Evolutionary conservation across 2,113 vertebrate species (phyloP).

Genomic region (Thryonomys swinderianus): DNA sequence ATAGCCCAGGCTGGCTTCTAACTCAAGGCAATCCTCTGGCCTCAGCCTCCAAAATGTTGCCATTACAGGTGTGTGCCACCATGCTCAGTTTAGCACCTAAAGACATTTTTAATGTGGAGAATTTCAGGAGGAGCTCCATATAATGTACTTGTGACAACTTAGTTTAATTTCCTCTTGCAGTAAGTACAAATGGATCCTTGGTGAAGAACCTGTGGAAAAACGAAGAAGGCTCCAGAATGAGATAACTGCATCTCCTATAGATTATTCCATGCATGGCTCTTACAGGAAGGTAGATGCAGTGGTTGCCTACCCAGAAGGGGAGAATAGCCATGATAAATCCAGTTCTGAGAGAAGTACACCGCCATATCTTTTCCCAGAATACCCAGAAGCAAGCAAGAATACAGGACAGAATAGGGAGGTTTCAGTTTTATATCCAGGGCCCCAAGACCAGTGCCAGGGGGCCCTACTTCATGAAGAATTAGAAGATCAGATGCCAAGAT

Average conservation of each 20-base stretch:
- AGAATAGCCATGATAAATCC: slow-evolving; percentile 59
- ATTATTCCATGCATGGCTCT: slow-evolving; percentile 57
- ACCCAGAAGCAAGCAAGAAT: slow-evolving; percentile 69
- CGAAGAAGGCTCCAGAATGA: slow-evolving; percentile 60
- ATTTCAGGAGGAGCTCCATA: not conserved
- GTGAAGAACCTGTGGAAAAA: slow-evolving; percentile 77
- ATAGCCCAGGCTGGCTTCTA: not conserved
- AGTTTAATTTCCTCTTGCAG: slow-evolving; percentile 62
- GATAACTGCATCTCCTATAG: slow-evolving; percentile 42
- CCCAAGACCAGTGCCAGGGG: slow-evolving; percentile 43
- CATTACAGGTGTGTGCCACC: not conserved
- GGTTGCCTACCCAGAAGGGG: slow-evolving; percentile 51
- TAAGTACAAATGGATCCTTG: slow-evolving; percentile 67
- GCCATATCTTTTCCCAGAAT: slow-evolving; percentile 69
- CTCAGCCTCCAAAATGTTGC: not conserved
- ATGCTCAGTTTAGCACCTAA: not conserved
- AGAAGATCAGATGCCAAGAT: slow-evolving; percentile 77
- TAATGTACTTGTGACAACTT: not conserved
- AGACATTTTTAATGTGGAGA: not conserved
- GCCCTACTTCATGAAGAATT: slow-evolving; percentile 67
- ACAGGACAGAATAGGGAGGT: slow-evolving; percentile 30
- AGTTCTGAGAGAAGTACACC: slow-evolving; percentile 68
- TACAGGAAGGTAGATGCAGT: slow-evolving; percentile 54
- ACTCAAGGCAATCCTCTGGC: not conserved
- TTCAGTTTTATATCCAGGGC: slow-evolving; percentile 50